Conservation (phyloP, 2,113 vertebrate genomes). For the Brachypteracias leptosomus region DNA sequence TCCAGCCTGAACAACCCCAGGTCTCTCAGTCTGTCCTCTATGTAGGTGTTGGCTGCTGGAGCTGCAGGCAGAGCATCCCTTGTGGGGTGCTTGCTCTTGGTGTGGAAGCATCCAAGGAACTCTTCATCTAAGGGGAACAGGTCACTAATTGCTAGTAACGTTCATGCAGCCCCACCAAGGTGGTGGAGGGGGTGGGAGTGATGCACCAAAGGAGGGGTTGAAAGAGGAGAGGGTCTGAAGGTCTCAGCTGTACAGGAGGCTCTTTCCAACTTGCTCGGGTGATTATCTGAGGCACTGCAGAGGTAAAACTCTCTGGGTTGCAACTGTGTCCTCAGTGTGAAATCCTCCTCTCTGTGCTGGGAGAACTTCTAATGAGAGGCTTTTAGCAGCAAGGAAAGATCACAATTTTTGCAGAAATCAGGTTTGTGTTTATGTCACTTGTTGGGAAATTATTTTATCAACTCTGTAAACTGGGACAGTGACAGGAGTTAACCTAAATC, state of each 20-base stretch:
- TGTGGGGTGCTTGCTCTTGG: background rate
- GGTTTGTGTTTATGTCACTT: background rate
- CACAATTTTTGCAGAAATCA: background rate
- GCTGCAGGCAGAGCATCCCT: background rate
- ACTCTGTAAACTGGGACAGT: background rate
- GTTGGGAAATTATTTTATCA: background rate
- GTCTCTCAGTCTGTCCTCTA: too few species aligned
- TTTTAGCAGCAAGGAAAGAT: background rate
- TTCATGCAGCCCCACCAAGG: background rate
- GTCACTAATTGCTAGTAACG: background rate
- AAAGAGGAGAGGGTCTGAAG: background rate
- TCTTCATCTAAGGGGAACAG: background rate
- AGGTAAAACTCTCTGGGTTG: background rate
- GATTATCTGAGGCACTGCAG: background rate
- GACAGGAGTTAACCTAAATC: background rate
- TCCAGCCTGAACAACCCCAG: too few species aligned
- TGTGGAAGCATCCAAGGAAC: background rate
- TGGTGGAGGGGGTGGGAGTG: background rate
- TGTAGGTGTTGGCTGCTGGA: fast-evolving
- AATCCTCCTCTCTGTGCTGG: background rate
- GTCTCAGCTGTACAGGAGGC: background rate
- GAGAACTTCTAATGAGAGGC: background rate
- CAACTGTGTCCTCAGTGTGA: background rate
- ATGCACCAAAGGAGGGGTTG: background rate
- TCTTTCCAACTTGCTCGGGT: background rate